A percentile compares a stretch with the other conserved stretches of the same genome.
These are phyloP conservation scores for Corynorhinus townsendii DNA, from an alignment of 2,113 vertebrate genomes.

Conservation along the genomic window DNA sequence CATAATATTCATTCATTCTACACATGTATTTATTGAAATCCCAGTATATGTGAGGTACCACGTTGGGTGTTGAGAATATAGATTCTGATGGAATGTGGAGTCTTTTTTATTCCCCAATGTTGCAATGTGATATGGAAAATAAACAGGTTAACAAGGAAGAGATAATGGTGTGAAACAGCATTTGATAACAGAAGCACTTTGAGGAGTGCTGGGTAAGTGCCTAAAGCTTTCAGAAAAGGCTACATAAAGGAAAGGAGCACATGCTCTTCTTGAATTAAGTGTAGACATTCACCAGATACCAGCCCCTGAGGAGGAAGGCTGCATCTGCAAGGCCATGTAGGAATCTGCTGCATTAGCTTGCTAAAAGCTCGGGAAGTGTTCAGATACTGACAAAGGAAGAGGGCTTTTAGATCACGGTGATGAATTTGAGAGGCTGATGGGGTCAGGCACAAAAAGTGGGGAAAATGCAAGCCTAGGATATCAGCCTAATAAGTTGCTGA, in stretches of 20 bases:
- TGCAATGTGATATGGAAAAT: background rate
- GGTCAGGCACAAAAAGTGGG: constrained; percentile 28
- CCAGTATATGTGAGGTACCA: too few species aligned
- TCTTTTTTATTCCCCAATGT: background rate
- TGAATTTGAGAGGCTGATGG: constrained; percentile 48
- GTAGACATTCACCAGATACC: background rate
- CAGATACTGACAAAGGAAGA: background rate
- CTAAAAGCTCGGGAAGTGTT: background rate
- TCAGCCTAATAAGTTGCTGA: constrained; percentile 40
- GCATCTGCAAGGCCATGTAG: background rate
- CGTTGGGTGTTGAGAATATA: background rate
- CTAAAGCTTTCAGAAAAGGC: background rate
- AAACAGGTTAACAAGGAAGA: background rate
- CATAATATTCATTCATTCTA: background rate
- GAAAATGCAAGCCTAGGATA: constrained; percentile 48
- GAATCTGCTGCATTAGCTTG: background rate
- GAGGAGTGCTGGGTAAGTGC: background rate
- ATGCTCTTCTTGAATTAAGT: background rate
- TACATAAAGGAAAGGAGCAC: background rate
- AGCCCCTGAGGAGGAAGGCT: background rate
- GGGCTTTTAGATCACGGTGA: background rate
- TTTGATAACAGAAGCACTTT: background rate
- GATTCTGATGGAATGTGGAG: background rate
- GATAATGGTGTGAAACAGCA: background rate
- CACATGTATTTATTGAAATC: background rate